Percentiles rank a stretch among this genome's conserved stretches.
These are phyloP conservation scores for Anthopleura xanthogrammica DNA, from an alignment of 92 coral and sea anemone species.

Conservation along the genomic window DNA sequence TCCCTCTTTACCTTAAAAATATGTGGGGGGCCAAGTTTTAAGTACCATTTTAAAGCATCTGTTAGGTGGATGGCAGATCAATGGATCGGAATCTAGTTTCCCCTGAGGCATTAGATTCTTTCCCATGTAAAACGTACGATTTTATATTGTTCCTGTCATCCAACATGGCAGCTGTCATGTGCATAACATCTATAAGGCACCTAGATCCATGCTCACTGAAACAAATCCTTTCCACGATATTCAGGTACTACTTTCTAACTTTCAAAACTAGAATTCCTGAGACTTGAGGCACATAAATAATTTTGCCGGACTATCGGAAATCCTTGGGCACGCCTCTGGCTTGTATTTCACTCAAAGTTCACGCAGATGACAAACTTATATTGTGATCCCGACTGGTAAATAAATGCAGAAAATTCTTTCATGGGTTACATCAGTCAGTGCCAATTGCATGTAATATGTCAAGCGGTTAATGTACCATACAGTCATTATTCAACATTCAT, in stretches of 20 bases:
- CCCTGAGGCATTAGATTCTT: too few species aligned
- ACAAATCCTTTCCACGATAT: too few species aligned
- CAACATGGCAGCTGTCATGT: too few species aligned
- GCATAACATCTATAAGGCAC: too few species aligned
- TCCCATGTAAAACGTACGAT: too few species aligned
- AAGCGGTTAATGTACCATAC: background rate
- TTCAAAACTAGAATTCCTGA: background rate
- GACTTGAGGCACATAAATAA: background rate
- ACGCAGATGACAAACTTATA: background rate
- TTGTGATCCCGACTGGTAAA: background rate
- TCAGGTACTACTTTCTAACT: background rate
- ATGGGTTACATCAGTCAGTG: background rate
- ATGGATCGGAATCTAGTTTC: too few species aligned
- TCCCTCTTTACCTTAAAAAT: too few species aligned
- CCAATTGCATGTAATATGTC: background rate
- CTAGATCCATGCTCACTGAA: too few species aligned
- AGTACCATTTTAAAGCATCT: too few species aligned
- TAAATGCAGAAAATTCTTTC: background rate
- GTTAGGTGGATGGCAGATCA: too few species aligned
- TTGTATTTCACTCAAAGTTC: constrained; percentile 1
- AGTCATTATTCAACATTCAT: background rate
- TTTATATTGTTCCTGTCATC: too few species aligned
- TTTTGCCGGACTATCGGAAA: background rate
- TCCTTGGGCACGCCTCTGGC: background rate
- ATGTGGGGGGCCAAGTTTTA: too few species aligned